Conservation (phyloP, 2,113 vertebrate genomes). For the Turnix velox region DNA sequence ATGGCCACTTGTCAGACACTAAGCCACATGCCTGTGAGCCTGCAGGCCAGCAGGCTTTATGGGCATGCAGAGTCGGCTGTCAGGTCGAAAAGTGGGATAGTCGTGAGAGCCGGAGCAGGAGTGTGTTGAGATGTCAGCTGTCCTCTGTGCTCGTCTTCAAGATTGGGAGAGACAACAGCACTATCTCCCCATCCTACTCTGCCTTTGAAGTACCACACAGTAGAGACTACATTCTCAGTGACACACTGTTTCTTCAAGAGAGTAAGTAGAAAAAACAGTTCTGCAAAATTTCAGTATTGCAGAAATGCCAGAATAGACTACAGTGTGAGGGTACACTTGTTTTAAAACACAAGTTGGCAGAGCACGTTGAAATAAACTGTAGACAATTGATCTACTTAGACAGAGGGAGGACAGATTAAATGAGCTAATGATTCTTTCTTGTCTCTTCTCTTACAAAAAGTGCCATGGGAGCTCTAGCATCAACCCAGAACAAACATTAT, state of each 20-base stretch:
- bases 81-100: neutral
- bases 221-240: neutral
- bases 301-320: neutral
- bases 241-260: neutral
- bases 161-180: neutral
- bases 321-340: neutral
- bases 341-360: neutral
- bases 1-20: neutral
- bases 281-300: neutral
- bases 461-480: neutral
- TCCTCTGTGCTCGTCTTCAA: neutral
- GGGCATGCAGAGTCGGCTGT: fast-evolving
- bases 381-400: neutral
- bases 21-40: neutral
- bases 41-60: neutral
- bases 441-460: neutral
- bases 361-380: neutral
- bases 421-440: neutral
- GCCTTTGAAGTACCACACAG: neutral
- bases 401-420: neutral
- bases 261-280: neutral
- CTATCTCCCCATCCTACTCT: neutral
- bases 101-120: neutral
- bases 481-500: neutral
- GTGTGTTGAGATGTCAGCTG: neutral